Evolutionary conservation across 2,113 vertebrate species (phyloP).

Genomic region (Ceratotherium simum): DNA sequence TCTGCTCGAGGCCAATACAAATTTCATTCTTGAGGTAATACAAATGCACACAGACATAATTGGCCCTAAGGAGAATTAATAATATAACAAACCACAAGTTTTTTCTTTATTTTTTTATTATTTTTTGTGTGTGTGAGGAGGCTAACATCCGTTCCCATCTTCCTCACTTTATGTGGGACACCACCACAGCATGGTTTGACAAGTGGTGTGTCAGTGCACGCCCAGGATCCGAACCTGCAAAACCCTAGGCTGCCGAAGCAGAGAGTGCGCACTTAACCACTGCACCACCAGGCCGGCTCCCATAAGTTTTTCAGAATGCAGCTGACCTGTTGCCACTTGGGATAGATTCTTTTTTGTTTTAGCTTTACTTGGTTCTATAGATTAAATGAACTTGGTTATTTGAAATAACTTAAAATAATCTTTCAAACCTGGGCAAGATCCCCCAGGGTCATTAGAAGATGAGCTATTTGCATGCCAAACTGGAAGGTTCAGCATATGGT

Average conservation of each 20-base stretch:
- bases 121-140: too few species aligned
- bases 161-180: too few species aligned
- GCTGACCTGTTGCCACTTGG: background rate
- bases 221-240: too few species aligned
- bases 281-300: too few species aligned
- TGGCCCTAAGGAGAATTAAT: background rate
- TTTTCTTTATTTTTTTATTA: background rate
- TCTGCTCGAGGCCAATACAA: background rate
- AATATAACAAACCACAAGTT: background rate
- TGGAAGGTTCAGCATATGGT: constrained; percentile 43
- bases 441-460: background rate
- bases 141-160: too few species aligned
- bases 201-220: too few species aligned
- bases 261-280: too few species aligned
- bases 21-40: background rate
- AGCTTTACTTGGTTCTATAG: background rate
- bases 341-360: background rate
- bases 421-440: background rate
- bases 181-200: too few species aligned
- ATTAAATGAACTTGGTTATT: background rate
- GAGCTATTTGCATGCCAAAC: constrained; percentile 26
- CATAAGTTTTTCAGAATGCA: background rate
- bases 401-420: constrained; percentile 47
- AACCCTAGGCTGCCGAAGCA: too few species aligned
- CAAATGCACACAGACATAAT: background rate